Evolutionary conservation across 2,113 vertebrate genomes (phyloP).

Genomic region (Indicator indicator): DNA sequence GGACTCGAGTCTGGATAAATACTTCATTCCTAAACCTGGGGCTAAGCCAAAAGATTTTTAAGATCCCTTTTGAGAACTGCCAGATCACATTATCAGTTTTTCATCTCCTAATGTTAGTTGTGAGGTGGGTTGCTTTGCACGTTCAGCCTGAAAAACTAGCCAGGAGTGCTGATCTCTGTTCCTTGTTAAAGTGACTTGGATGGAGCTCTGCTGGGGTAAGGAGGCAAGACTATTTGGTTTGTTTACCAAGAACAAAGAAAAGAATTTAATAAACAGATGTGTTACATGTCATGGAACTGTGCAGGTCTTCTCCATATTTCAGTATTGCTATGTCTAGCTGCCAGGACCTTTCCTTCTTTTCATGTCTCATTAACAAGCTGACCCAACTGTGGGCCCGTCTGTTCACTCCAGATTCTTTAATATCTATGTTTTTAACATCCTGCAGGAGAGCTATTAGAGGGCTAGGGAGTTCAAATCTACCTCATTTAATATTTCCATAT

Average conservation of each 20-base stretch:
- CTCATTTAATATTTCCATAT: not conserved
- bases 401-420: not conserved
- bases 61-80: slow-evolving; percentile 50
- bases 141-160: slow-evolving; percentile 25
- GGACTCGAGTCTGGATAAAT: slow-evolving; percentile 33
- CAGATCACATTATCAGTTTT: slow-evolving; percentile 57
- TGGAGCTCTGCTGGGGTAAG: not conserved
- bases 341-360: not conserved
- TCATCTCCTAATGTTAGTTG: slow-evolving; percentile 48
- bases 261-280: slow-evolving; percentile 40
- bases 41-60: slow-evolving; percentile 32
- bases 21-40: slow-evolving; percentile 34
- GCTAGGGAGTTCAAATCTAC: not conserved
- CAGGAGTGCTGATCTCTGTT: slow-evolving; percentile 25
- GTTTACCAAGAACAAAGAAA: slow-evolving; percentile 59
- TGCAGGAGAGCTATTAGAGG: not conserved
- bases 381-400: not conserved
- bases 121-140: slow-evolving; percentile 48
- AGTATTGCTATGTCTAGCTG: not conserved
- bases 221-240: not conserved
- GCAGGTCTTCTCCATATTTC: slow-evolving; percentile 21
- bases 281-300: not conserved
- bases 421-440: not conserved
- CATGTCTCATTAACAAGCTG: not conserved
- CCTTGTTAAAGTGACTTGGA: slow-evolving; percentile 20